Percentiles rank a stretch among this genome's conserved stretches.
These are phyloP conservation scores for Samia ricini DNA, from an alignment of 1,140 invertebrate species.

Conservation along the genomic window DNA sequence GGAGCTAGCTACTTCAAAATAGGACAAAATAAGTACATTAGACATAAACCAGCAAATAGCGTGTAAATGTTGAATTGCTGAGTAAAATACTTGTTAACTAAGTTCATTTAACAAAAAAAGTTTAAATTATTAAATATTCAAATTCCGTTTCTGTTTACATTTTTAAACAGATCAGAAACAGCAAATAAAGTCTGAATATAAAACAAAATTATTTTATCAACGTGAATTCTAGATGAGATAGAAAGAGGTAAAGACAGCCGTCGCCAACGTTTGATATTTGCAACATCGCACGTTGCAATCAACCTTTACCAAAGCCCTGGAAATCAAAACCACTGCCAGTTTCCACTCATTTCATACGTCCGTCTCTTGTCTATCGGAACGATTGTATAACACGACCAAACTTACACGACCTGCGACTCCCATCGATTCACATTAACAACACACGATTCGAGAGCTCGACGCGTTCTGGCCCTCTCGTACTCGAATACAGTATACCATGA, in stretches of 20 bases:
- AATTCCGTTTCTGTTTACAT: too few species aligned
- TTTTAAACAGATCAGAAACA: too few species aligned
- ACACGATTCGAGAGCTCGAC: constrained; percentile 36
- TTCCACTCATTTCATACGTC: constrained; percentile 72
- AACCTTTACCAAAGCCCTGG: constrained; percentile 52
- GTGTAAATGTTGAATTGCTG: too few species aligned
- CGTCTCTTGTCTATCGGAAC: constrained; percentile 73
- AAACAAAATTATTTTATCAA: not conserved
- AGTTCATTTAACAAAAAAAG: too few species aligned
- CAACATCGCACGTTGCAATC: constrained; percentile 57
- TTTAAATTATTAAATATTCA: too few species aligned
- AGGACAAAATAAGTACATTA: too few species aligned
- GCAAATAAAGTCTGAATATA: not conserved
- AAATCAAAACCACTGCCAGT: constrained; percentile 70
- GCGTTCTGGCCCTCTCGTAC: constrained; percentile 35
- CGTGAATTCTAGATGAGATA: not conserved
- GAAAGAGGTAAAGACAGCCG: constrained; percentile 47
- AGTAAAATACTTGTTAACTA: too few species aligned
- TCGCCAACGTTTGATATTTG: constrained; percentile 17
- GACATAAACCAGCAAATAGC: too few species aligned
- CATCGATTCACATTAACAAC: constrained; percentile 23
- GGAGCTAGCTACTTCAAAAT: too few species aligned
- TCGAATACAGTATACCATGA: constrained; percentile 60
- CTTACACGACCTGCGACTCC: constrained; percentile 29
- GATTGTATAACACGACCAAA: constrained; percentile 55